phyloP scores from a whole-genome alignment of 2,888 invertebrate genomes.

The Campoplex nolae region DNA sequence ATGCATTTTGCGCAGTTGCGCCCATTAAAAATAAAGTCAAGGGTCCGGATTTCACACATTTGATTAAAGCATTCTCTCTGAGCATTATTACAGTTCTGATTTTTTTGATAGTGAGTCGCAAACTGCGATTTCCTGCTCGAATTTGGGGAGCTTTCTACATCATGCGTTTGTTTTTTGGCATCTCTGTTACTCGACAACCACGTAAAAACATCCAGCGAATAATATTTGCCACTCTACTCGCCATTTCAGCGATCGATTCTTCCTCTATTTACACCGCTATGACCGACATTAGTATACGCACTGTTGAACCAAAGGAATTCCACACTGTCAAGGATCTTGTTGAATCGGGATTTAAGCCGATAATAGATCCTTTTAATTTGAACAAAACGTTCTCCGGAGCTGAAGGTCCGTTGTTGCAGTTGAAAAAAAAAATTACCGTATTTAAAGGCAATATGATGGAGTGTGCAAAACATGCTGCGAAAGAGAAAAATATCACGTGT shows the following conservation, averaged over 20 bases:
- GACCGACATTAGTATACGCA: constrained; percentile 52
- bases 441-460: neutral
- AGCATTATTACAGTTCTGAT: constrained; percentile 44
- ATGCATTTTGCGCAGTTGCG: constrained; percentile 62
- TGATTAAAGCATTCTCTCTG: constrained; percentile 18
- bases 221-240: constrained; percentile 49
- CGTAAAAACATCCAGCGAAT: constrained; percentile 51
- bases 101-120: constrained; percentile 22
- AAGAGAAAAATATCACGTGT: constrained; percentile 39
- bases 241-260: constrained; percentile 63
- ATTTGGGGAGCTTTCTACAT: constrained; percentile 55
- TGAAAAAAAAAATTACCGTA: constrained; percentile 34
- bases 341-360: constrained; percentile 58
- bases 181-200: constrained; percentile 44
- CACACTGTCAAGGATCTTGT: constrained; percentile 58
- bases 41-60: neutral
- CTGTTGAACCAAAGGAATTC: constrained; percentile 21
- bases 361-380: constrained; percentile 27
- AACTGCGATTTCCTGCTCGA: constrained; percentile 49
- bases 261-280: constrained; percentile 63
- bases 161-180: constrained; percentile 59
- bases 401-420: constrained; percentile 17
- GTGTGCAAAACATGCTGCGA: neutral
- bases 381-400: constrained; percentile 47
- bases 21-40: constrained; percentile 34